Evolutionary conservation across 2,888 invertebrate species (phyloP), one percentile per base, ranked within the genome.

Genomic region (Amblyjoppa proteus): DNA sequence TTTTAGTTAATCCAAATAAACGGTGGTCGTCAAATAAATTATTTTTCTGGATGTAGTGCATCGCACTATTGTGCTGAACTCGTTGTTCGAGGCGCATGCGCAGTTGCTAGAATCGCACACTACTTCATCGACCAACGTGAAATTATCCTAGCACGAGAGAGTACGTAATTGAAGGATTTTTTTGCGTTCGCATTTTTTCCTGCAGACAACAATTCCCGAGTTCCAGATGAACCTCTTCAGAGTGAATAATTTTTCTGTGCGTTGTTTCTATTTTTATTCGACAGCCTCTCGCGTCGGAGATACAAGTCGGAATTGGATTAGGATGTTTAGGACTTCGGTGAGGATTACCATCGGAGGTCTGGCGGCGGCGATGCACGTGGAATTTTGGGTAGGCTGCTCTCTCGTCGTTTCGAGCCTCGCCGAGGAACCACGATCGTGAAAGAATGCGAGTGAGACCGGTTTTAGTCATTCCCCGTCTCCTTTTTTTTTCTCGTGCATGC

Each of bases 351-450:
- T 58, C 20, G 73, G 38, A 66, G 28, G 51, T 58, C 41, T 38
- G 31, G 69, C 34, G 16, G 61, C 20, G 31, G 38, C 61, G 34
- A 78, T 41, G 75, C 58, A 64, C 76, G 76, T 77, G 86, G 77
- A 83, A 86, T 86, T 86, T 86, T 83, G 61, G 80, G 80, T 68
- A 73, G 68, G n/a, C 64, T 66, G 68, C n/a, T 25, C 38, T 68
- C 66, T 70, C 73, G 76, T 68, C 56, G 56, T 56, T 49, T 81
- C 75, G 73, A 49, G 58, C 69, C 81, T 81, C 77, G 77, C 58
- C 83, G 64, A 86, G 73, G 71, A 76, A 80, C 61, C 61, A 78
- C 82, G 86, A 87, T 84, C 88, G 86, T 81, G 87, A 89, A 87
- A 85, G 76, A 81, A 81, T 80, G 83, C 82, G 75, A 81, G 81